Evolutionary conservation across 2,888 invertebrate genomes (phyloP), one percentile per base, ranked within the genome.

Genomic region (Lacanobia oleracea): DNA sequence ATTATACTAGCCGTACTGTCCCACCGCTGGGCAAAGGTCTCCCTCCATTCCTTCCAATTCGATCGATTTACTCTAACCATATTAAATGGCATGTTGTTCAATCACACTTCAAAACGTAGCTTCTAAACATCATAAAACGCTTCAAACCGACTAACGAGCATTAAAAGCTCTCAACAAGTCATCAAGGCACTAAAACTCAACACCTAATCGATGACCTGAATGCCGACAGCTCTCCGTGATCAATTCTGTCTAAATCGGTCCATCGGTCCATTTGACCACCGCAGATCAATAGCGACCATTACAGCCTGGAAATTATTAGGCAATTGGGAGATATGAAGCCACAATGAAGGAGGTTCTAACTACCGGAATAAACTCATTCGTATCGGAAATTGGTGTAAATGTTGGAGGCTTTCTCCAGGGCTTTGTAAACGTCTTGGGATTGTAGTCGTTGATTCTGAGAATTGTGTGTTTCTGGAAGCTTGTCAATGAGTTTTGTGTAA

Each of bases 171-270:
- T 54, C 12, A 65, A 54, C 59, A 68, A 73, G 48, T 79, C 67
- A 68, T 72, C 67, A 60, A 64, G 27, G 48, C 56, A 57, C 53
- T 72, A 61, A 67, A 82, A 69, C 59, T 74, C 62, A 60, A 73
- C 65, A 66, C 65, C 67, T 73, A 79, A 68, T 63, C 62, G 68
- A 56, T 73, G 62, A 54, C 75, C 68, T 67, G 50, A 83, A 79
- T 83, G 64, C 69, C 74, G 60, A 72, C 78, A 77, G 60, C 74
- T 56, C 59, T 59, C 45, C 45, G 69, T 74, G 64, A 80, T 84
- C 73, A 74, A 75, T 82, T 72, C 82, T 68, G 72, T 76, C 82
- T 73, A 71, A 85, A 82, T 81, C 67, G 61, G 62, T 74, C 59
- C 72, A 71, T 77, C 74, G 61, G 62, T 74, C 59, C 72, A 71